Percentiles rank a stretch among this genome's conserved stretches.
These are phyloP conservation scores for Drosophila suzukii DNA, from an alignment of 1,140 invertebrate species.

Conservation along the genomic window DNA sequence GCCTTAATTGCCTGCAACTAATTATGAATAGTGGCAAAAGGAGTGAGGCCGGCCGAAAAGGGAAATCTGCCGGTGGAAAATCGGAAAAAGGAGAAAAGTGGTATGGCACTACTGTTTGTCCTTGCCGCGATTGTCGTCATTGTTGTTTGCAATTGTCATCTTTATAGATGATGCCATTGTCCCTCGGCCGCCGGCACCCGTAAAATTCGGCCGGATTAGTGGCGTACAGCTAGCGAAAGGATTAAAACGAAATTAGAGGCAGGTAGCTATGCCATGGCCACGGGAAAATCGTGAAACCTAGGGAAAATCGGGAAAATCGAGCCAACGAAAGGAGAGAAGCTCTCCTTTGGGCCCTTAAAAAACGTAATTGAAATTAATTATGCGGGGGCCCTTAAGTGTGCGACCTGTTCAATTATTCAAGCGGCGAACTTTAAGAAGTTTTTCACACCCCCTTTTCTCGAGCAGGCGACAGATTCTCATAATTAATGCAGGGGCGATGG, in stretches of 20 bases:
- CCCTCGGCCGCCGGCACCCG: conserved; percentile 55
- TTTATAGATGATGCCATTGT: conserved; percentile 82
- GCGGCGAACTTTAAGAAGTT: conserved; percentile 20
- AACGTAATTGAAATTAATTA: conserved; percentile 65
- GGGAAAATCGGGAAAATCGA: background rate
- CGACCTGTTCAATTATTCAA: conserved; percentile 53
- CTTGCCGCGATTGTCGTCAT: conserved; percentile 80
- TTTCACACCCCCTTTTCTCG: conserved; percentile 13
- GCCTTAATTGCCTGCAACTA: conserved; percentile 79
- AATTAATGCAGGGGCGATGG: conserved; percentile 62
- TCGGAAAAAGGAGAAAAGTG: conserved; percentile 6
- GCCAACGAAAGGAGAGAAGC: background rate
- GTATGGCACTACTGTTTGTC: conserved; percentile 73
- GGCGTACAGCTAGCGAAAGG: conserved; percentile 68
- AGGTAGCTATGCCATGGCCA: conserved; percentile 4
- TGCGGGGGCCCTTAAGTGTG: conserved; percentile 55
- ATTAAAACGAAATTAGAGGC: conserved; percentile 74
- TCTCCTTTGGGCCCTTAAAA: background rate
- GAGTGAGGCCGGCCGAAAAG: conserved; percentile 49
- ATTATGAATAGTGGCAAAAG: conserved; percentile 76
- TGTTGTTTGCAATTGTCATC: conserved; percentile 82
- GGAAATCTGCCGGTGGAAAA: conserved; percentile 1
- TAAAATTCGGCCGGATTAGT: conserved; percentile 81
- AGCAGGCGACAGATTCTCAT: conserved; percentile 64
- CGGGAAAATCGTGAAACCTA: conserved; percentile 3